Conservation (phyloP, 1,140 invertebrate genomes). For the Drosophila nebulosa region DNA sequence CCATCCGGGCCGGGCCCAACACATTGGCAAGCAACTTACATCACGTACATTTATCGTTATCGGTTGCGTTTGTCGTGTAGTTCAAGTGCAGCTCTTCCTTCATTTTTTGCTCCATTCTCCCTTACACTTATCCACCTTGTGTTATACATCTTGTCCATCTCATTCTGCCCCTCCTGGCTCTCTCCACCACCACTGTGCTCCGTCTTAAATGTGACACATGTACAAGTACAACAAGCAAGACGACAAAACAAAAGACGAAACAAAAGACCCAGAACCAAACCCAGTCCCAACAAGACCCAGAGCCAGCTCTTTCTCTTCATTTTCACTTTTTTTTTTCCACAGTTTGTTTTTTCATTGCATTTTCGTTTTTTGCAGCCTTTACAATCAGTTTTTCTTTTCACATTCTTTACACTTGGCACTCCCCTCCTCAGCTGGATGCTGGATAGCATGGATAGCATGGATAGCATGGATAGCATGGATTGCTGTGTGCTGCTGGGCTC, state of each 20-base stretch:
- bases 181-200: neutral
- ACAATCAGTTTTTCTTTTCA: constrained; percentile 1
- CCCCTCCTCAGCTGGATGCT: neutral
- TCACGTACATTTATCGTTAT: constrained; percentile 15
- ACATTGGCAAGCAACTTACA: neutral
- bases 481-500: neutral
- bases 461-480: neutral
- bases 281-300: neutral
- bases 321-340: constrained; percentile 57
- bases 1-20: too few relatives aligned
- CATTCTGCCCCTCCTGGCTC: neutral
- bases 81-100: constrained; percentile 57
- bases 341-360: constrained; percentile 9
- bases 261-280: constrained; percentile 31
- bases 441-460: neutral
- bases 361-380: neutral
- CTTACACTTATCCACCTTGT: neutral
- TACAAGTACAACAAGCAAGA: constrained; percentile 54
- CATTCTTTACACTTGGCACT: neutral
- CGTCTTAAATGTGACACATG: constrained; percentile 57
- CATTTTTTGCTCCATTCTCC: neutral
- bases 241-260: constrained; percentile 39
- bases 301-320: constrained; percentile 34
- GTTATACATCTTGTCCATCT: neutral
- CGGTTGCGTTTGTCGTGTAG: constrained; percentile 42